Evolutionary conservation across 2,888 invertebrate genomes (phyloP).

Genomic region (Euphydryas editha): DNA sequence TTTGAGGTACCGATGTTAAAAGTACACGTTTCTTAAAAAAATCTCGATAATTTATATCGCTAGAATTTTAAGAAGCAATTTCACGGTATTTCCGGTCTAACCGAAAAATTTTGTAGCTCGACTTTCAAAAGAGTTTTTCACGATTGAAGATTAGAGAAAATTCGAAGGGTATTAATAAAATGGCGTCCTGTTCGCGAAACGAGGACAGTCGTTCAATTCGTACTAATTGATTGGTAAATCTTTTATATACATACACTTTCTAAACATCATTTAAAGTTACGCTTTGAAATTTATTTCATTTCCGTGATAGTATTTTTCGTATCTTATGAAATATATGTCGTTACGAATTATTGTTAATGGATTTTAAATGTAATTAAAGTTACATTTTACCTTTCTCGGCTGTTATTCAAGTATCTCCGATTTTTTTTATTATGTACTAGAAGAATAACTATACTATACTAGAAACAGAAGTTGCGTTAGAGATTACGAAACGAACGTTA

Average conservation of each 20-base stretch:
- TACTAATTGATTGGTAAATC: constrained; percentile 37
- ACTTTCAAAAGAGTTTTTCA: constrained; percentile 47
- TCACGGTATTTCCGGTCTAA: constrained; percentile 38
- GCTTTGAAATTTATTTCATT: constrained; percentile 35
- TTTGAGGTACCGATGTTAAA: neutral
- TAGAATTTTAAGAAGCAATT: constrained; percentile 44
- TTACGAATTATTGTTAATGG: too few species aligned
- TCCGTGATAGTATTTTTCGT: constrained; percentile 14
- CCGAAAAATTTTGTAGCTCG: constrained; percentile 45
- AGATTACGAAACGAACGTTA: too few species aligned
- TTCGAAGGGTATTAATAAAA: constrained; percentile 39
- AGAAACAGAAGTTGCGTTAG: too few species aligned
- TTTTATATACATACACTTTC: constrained; percentile 28
- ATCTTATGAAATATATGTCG: neutral
- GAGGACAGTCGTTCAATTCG: constrained; percentile 34
- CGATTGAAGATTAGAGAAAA: constrained; percentile 48
- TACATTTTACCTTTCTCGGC: too few species aligned
- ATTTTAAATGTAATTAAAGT: too few species aligned
- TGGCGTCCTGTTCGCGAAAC: constrained; percentile 28
- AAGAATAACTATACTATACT: too few species aligned
- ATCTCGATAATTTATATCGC: constrained; percentile 38
- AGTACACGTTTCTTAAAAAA: constrained; percentile 21
- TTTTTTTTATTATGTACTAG: too few species aligned
- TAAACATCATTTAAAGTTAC: constrained; percentile 17
- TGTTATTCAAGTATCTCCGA: too few species aligned